phyloP scores from a whole-genome alignment of 2,797 vertebrate species.

The Podargus strigoides region DNA sequence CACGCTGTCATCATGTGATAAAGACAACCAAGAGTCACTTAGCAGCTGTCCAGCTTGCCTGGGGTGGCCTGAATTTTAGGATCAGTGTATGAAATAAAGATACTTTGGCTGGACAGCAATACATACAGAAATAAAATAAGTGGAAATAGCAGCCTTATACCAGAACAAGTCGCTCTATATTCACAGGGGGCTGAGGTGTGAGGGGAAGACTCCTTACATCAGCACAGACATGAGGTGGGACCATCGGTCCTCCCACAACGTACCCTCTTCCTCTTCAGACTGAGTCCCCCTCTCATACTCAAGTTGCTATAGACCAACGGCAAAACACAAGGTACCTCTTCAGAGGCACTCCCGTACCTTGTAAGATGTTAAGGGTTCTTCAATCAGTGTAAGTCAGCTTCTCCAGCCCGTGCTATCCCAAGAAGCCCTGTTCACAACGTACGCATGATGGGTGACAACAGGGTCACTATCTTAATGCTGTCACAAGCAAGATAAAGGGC shows the following conservation, averaged over 20 bases:
- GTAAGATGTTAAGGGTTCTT: not conserved
- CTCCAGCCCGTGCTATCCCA: not conserved
- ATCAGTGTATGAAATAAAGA: not conserved
- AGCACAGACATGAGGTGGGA: not conserved
- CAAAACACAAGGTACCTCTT: not conserved
- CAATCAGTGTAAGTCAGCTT: not conserved
- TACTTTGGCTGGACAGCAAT: not conserved
- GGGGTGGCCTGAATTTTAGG: not conserved
- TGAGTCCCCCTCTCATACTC: not conserved
- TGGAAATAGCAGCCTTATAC: not conserved
- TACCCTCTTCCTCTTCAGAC: not conserved
- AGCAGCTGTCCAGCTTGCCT: not conserved
- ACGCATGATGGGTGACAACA: not conserved
- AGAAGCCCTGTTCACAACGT: not conserved
- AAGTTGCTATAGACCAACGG: not conserved
- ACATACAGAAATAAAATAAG: not conserved
- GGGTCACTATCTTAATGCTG: not conserved
- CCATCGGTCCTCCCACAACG: accelerated
- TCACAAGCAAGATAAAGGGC: not conserved
- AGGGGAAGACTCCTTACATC: not conserved
- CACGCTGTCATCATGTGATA: accelerated
- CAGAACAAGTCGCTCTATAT: not conserved
- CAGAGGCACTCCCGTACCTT: not conserved
- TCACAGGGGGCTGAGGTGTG: not conserved
- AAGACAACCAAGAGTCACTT: not conserved